Conservation (phyloP, 2,113 vertebrate genomes). For the Argyrosomus japonicus region DNA sequence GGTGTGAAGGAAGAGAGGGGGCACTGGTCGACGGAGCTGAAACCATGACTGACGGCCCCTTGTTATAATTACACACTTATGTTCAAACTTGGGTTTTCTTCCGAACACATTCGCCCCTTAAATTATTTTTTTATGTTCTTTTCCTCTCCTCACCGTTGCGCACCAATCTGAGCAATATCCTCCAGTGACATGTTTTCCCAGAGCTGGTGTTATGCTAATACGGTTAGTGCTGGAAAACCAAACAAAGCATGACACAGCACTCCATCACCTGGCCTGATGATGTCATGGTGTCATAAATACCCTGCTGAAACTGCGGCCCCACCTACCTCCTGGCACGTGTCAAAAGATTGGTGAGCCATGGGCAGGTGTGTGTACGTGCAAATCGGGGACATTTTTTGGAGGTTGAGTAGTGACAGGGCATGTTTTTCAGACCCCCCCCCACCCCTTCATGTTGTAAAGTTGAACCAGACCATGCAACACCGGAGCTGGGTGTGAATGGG, state of each 20-base stretch:
- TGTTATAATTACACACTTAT: constrained; percentile 51
- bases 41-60: constrained; percentile 56
- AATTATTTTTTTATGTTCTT: constrained; percentile 47
- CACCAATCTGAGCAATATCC: constrained; percentile 36
- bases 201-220: constrained; percentile 59
- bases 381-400: constrained; percentile 59
- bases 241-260: constrained; percentile 71
- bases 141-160: constrained; percentile 7
- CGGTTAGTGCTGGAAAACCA: constrained; percentile 72
- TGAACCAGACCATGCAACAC: constrained; percentile 71
- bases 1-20: constrained; percentile 43
- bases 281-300: constrained; percentile 68
- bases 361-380: constrained; percentile 31
- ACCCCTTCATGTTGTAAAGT: constrained; percentile 69
- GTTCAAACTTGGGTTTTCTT: constrained; percentile 46
- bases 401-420: constrained; percentile 65
- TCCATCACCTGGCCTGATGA: constrained; percentile 72
- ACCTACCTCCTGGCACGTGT: constrained; percentile 45
- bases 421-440: constrained; percentile 58
- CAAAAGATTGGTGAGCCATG: constrained; percentile 31
- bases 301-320: constrained; percentile 14
- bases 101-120: not conserved
- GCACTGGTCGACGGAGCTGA: constrained; percentile 4
- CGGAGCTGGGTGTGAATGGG: constrained; percentile 64
- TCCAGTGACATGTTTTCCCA: constrained; percentile 67